Percentiles rank a stretch among this genome's conserved stretches.
phyloP scores from a whole-genome alignment of 2,797 vertebrate species.

The Morelia viridis region DNA sequence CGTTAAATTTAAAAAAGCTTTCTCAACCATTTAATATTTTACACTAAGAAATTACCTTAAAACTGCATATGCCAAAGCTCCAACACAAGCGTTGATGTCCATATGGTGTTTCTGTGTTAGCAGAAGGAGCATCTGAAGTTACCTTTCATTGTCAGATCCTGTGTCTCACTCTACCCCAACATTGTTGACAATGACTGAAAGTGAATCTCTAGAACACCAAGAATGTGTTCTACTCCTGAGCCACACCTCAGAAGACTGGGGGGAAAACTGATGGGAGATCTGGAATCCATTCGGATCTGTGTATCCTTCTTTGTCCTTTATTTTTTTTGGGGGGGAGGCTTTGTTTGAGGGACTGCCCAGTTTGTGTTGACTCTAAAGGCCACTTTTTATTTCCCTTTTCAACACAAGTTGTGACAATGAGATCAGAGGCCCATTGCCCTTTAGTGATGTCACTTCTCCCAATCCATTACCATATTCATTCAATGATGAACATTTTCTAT shows the following conservation, averaged over 20 bases:
- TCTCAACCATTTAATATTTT: neutral
- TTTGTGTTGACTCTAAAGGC: neutral
- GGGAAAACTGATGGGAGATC: neutral
- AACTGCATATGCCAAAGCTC: neutral
- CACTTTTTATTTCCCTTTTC: neutral
- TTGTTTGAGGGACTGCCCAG: neutral
- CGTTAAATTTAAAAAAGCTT: conserved; percentile 16
- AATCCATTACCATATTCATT: no score
- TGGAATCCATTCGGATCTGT: neutral
- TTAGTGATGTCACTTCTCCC: neutral
- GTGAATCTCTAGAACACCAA: neutral
- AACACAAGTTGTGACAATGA: neutral
- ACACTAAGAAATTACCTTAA: neutral
- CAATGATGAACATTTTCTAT: neutral
- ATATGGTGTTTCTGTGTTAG: neutral
- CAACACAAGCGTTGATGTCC: neutral
- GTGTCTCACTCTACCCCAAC: neutral
- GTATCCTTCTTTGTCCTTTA: neutral
- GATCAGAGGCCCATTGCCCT: neutral
- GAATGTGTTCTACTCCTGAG: neutral
- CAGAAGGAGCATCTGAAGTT: neutral
- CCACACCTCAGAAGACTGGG: neutral
- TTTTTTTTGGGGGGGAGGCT: neutral
- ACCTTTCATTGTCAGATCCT: neutral
- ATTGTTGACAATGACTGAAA: neutral